Base-by-base conservation (phyloP, 2,113 vertebrate species). In the Hystrix brachyura region DNA sequence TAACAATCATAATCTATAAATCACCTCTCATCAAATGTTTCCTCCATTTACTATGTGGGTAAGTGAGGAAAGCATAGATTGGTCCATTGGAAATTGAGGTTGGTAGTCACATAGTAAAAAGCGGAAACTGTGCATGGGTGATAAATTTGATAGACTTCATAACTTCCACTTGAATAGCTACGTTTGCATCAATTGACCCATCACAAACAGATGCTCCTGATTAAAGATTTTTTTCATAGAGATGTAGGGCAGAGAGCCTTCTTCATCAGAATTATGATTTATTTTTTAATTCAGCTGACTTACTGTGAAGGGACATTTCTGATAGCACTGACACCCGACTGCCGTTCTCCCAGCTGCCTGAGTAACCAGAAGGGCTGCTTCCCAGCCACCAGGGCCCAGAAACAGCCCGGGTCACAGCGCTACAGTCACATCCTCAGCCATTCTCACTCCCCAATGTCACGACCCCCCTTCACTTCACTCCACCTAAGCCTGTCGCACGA, bases 131-230 rank as follows among this genome's bases (percentile, higher is more conserved):
- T 53, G 53, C n/a, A 38, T 38, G 60, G 23, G 82, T 17, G 43
- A 86, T 76, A 62, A 82, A 85, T 14, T 84, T 86, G 80, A 90
- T n/a, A 71, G n/a, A 83, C 67, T 94, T 93, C 55, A 53, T 59
- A 94, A 34, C 82, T 46, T 72, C 64, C 62, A n/a, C 53, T 82
- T 71, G 72, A 23, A 72, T 67, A 53, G 59, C 38, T 72, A 29
- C 69, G n/a, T 78, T 95, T 87, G 43, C 46, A 92, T 82, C 55
- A 67, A 34, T 10, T 74, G 79, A 32, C 25, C 10, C 55, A 78
- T 46, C 78, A 87, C 48, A 92, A 86, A 79, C 57, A 84, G 8
- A 65, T 85, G 48, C 18, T 93, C 21, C 86, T 97, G 48, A 82
- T 84, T 94, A 94, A 92, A 25, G n/a, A 2, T 43, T 71, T 71